Percentiles rank a stretch among this genome's conserved stretches.
Conservation (phyloP, 2,113 vertebrate species). For the Ailurus styani region DNA sequence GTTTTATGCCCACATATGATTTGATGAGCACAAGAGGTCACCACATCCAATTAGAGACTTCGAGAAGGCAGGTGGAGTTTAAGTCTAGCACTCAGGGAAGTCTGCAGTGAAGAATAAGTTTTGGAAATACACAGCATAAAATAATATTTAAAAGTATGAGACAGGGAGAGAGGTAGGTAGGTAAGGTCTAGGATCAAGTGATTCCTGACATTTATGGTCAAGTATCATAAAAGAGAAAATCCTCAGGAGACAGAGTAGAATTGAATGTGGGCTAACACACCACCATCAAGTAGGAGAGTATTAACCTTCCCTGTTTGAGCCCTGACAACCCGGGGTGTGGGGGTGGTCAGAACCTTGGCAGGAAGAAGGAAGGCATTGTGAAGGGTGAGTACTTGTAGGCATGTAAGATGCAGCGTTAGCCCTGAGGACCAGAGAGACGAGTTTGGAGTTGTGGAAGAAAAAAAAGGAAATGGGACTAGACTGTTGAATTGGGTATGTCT, state of each 20-base stretch:
- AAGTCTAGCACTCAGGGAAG: not conserved
- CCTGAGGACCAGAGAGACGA: not conserved
- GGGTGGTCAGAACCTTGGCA: not conserved
- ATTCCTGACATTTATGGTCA: not conserved
- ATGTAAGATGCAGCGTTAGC: not conserved
- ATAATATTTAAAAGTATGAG: not conserved
- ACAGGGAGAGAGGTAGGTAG: not conserved
- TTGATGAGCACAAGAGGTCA: not conserved
- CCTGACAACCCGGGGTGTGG: accelerated
- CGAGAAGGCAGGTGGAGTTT: not conserved
- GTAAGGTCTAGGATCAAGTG: not conserved
- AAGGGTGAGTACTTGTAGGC: not conserved
- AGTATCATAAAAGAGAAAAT: not conserved
- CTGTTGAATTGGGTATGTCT: not conserved
- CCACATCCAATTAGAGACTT: not conserved
- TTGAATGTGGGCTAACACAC: not conserved
- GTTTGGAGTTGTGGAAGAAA: too few species aligned
- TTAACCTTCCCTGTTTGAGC: not conserved
- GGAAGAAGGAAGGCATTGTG: not conserved
- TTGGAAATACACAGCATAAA: not conserved
- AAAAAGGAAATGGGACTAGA: not conserved
- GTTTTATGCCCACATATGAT: not conserved
- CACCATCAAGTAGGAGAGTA: too few species aligned
- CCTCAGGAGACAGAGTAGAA: not conserved
- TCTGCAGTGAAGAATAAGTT: not conserved